Conservation (phyloP, 2,888 invertebrate genomes). For the Quadriops clusia region DNA sequence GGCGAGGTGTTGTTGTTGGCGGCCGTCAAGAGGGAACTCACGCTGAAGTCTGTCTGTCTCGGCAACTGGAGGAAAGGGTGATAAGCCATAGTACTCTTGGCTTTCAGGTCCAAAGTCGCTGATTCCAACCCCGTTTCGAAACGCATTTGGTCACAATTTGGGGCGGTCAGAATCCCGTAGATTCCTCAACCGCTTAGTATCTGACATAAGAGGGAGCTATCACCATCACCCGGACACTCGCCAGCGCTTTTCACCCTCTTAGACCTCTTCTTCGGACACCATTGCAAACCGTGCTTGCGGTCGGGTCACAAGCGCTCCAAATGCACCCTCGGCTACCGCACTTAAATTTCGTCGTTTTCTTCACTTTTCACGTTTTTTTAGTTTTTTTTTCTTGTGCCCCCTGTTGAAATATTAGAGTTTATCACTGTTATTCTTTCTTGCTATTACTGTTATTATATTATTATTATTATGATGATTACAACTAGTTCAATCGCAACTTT, state of each 20-base stretch:
- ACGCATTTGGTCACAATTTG: conserved; percentile 47
- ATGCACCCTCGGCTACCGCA: not conserved
- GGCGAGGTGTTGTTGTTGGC: conserved; percentile 37
- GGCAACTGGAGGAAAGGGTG: conserved; percentile 81
- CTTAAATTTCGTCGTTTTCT: not conserved
- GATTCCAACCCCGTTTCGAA: conserved; percentile 47
- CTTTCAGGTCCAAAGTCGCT: conserved; percentile 36
- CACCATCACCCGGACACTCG: conserved; percentile 6
- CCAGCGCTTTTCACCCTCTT: no score
- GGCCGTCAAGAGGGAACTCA: conserved; percentile 79
- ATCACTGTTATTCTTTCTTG: no score
- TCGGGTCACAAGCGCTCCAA: conserved; percentile 2
- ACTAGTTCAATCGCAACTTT: no score
- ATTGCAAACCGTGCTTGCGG: no score
- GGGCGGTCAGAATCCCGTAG: conserved; percentile 24
- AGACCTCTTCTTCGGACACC: no score
- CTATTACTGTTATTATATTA: no score
- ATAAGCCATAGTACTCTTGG: conserved; percentile 61
- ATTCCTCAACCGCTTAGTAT: conserved; percentile 25
- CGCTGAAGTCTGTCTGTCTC: conserved; percentile 86
- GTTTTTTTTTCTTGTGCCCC: no score
- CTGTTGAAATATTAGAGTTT: no score
- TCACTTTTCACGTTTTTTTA: not conserved
- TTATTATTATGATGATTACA: no score
- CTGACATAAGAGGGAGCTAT: conserved; percentile 19